These are phyloP conservation scores for Tetrapedia diversipes DNA, from an alignment of 2,888 invertebrate species.

Conservation along the genomic window DNA sequence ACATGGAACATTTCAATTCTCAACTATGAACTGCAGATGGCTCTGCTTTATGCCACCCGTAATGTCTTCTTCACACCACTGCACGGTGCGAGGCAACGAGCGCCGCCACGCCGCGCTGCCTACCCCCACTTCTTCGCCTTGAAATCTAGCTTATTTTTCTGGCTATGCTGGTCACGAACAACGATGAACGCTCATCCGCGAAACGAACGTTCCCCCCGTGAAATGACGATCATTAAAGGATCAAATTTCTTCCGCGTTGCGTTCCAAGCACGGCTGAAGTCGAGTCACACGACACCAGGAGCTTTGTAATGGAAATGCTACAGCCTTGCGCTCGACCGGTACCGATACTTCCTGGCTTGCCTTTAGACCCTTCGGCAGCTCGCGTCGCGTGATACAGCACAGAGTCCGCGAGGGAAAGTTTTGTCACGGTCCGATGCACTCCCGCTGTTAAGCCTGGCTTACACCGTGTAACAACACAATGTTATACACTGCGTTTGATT, in stretches of 20 bases:
- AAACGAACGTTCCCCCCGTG: not conserved
- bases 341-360: slow-evolving; percentile 18
- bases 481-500: too few species aligned
- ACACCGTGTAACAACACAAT: too few species aligned
- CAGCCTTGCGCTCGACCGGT: not conserved
- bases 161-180: slow-evolving; percentile 3
- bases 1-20: too few species aligned
- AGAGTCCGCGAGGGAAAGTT: slow-evolving; percentile 55
- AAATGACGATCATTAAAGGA: slow-evolving; percentile 12
- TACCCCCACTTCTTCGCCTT: too few species aligned
- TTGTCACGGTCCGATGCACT: slow-evolving; percentile 66
- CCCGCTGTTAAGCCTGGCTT: slow-evolving; percentile 68
- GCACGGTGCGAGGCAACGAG: too few species aligned
- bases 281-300: slow-evolving; percentile 2
- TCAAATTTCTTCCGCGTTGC: slow-evolving; percentile 37
- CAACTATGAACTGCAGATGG: too few species aligned
- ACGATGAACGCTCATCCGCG: slow-evolving; percentile 5
- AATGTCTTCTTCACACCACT: too few species aligned
- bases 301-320: slow-evolving; percentile 2
- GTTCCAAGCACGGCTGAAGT: slow-evolving; percentile 6
- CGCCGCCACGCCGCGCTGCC: too few species aligned
- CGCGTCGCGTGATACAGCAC: slow-evolving; percentile 38
- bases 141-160: too few species aligned
- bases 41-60: too few species aligned
- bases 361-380: slow-evolving; percentile 16